Base-by-base conservation (phyloP, 1,140 invertebrate genomes). In the Orchesella cincta region DNA sequence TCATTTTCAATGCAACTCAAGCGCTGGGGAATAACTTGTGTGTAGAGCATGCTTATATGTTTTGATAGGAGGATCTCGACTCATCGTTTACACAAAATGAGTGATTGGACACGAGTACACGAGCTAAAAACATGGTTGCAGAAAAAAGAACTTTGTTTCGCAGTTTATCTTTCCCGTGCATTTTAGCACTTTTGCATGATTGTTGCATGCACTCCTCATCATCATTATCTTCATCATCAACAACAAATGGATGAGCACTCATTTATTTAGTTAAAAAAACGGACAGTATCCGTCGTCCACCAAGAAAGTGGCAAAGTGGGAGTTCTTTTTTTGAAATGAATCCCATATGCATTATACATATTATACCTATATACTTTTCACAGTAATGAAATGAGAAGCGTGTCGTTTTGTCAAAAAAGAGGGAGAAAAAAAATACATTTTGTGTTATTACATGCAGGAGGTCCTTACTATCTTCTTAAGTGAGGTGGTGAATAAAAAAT, bases 1-100 rank as follows among this genome's bases (percentile, higher is more conserved):
- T 46, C 39, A 46, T 20, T 46, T 46, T 46, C 39, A 12, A 46
- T 20, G n/a, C n/a, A n/a, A n/a, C n/a, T n/a, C n/a, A n/a, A n/a
- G n/a, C n/a, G n/a, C n/a, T n/a, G n/a, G n/a, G n/a, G n/a, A n/a
- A n/a, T 57, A 16, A 16, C 54, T n/a, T 12, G 3, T 57, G 12
- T 57, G 14, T 57, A 18, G 54, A 5, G 54, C 26, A 23, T 57
- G 23, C 26, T 14, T 57, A 57, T 12, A 67, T 67, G 62, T 67
- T 67, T 67, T 67, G 62, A 67, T 67, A 67, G 62, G 62, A 67
- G 62, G 62, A 67, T 67, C 62, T 29, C 62, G 62, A 67, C 62
- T 67, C 62, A 31, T 67, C 62, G 62, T 67, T 67, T 67, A 67
- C 62, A 67, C 62, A 23, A 67, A 33, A 67, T 67, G 62, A 67